Conservation (phyloP, 1,140 invertebrate species). For the Leptopilina boulardi region DNA sequence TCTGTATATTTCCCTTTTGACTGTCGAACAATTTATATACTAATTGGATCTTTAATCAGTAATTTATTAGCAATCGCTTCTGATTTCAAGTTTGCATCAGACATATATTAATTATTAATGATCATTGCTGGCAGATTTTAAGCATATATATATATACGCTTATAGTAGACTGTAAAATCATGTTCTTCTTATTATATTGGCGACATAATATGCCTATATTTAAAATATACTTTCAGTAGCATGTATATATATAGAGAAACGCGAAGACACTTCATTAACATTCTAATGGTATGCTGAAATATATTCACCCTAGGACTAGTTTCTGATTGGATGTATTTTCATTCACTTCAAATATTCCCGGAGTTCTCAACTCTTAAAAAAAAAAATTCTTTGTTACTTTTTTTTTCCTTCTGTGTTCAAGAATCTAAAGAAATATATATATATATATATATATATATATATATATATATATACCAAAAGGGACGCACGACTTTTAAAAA, state of each 20-base stretch:
- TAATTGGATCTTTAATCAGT: conserved; percentile 23
- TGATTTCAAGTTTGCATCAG: neutral
- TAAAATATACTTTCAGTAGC: conserved; percentile 23
- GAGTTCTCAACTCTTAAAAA: neutral
- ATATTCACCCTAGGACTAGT: conserved; percentile 26
- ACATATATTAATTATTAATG: conserved; percentile 32
- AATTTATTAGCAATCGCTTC: conserved; percentile 22
- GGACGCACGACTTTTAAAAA: too few relatives aligned
- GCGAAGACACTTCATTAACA: conserved; percentile 17
- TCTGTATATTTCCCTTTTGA: neutral
- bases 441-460: too few relatives aligned
- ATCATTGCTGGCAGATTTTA: conserved; percentile 8
- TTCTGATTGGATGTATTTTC: neutral
- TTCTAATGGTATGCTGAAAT: conserved; percentile 22
- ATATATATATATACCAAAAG: too few relatives aligned
- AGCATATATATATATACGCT: neutral
- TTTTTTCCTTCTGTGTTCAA: neutral
- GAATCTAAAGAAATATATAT: neutral
- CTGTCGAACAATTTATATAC: conserved; percentile 9
- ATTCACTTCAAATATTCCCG: conserved; percentile 1
- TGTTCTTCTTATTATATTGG: neutral
- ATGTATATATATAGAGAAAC: neutral
- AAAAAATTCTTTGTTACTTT: conserved; percentile 3
- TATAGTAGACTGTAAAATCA: neutral
- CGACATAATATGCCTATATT: neutral